These are phyloP conservation scores for Cyprinus carpio DNA, from an alignment of 2,113 vertebrate genomes.

Conservation along the genomic window DNA sequence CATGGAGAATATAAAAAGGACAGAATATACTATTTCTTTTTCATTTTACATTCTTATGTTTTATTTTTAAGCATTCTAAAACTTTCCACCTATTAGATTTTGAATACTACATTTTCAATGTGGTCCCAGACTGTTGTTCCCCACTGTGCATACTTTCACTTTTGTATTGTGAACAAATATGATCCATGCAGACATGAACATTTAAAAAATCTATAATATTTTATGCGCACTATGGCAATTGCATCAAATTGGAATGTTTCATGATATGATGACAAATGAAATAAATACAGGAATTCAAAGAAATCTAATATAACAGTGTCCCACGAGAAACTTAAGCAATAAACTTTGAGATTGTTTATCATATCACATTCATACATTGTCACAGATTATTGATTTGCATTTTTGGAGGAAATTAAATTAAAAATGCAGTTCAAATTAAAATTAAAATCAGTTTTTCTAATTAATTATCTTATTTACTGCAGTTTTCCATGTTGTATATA, in stretches of 20 bases:
- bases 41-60: neutral
- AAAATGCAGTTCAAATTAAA: neutral
- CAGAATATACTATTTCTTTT: neutral
- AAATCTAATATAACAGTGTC: neutral
- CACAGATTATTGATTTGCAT: neutral
- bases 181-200: neutral
- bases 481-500: neutral
- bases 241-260: constrained; percentile 1
- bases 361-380: neutral
- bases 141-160: neutral
- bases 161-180: neutral
- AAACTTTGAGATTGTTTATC: neutral
- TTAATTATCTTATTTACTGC: constrained; percentile 14
- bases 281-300: constrained; percentile 24
- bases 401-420: neutral
- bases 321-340: neutral
- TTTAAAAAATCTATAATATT: neutral
- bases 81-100: neutral
- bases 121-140: neutral
- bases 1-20: neutral
- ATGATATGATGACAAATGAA: neutral
- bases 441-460: neutral
- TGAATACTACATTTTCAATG: neutral
- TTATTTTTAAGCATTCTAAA: neutral
- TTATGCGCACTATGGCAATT: neutral